Base-by-base conservation (phyloP, 1,140 invertebrate genomes). In the Lepidurus couesii region DNA sequence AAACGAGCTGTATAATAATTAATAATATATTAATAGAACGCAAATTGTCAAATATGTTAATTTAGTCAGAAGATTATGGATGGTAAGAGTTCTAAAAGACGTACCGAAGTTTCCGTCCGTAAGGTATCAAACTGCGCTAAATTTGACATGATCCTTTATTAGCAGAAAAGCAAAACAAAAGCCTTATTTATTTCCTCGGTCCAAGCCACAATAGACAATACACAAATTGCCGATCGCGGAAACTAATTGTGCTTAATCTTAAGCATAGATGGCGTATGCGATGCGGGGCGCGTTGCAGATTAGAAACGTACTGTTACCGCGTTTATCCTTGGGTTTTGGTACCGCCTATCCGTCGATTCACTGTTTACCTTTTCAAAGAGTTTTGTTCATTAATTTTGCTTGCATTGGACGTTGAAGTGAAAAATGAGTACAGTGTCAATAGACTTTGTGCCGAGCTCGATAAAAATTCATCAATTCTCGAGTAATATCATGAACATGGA, bases 401-500 rank as follows among this genome's bases (percentile, higher is more conserved):
- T 65, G 53, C 21, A 65, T 7, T 16, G 16, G 4, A 13, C 34
- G 34, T 34, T 34, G 34, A 34, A 34, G 34, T 34, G 34, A 65
- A 65, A 53, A 65, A 65, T 65, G 53, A 65, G 3, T 65, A 21
- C 53, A 16, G 13, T 21, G 13, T 16, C 8, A 21, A n/a, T 65
- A 16, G 53, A 65, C 6, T 65, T n/a, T 16, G 6, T 21, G 53
- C 53, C 53, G 6, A 7, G 53, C 6, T 65, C 53, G 21, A 7
- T 65, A 16, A 65, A 65, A 9, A 65, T 65, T 65, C 53, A 65
- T 7, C 16, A 21, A 7, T 65, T 65, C 53, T n/a, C 1, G 1
- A 65, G 53, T 16, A 13, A 65, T 13, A 65, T 65, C 21, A 65
- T 65, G 53, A 65, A 65, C 53, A 65, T 65, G 53, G 53, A 65